These are phyloP conservation scores for Lasioglossum villosulum DNA, from an alignment of 2,888 invertebrate species.

Conservation along the genomic window DNA sequence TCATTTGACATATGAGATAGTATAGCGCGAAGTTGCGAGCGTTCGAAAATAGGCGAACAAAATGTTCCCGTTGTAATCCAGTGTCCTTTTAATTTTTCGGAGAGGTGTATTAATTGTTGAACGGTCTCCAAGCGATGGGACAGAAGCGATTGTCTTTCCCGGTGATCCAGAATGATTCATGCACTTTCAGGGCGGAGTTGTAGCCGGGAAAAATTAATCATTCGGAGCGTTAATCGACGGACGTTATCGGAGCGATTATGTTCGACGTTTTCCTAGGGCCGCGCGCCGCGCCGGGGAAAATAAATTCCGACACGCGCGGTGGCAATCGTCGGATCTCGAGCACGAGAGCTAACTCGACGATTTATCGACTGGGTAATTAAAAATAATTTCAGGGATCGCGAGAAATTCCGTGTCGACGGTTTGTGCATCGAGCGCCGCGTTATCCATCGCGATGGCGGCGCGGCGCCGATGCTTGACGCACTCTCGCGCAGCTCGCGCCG, in stretches of 20 bases:
- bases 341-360: slow-evolving; percentile 36
- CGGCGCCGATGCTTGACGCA: slow-evolving; percentile 45
- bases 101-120: not conserved
- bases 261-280: slow-evolving; percentile 15
- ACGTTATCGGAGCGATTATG: slow-evolving; percentile 32
- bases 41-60: not conserved
- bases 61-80: not conserved
- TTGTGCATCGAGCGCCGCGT: not conserved
- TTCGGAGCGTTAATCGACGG: slow-evolving; percentile 27
- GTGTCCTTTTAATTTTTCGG: not conserved
- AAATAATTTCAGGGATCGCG: slow-evolving; percentile 50
- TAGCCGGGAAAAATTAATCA: slow-evolving; percentile 31
- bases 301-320: slow-evolving; percentile 30
- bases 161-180: not conserved
- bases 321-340: slow-evolving; percentile 15
- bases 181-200: not conserved
- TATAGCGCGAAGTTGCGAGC: not conserved
- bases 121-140: not conserved
- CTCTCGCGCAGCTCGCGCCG: slow-evolving; percentile 25
- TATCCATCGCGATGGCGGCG: slow-evolving; percentile 5
- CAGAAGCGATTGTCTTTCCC: not conserved
- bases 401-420: not conserved
- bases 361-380: slow-evolving; percentile 58
- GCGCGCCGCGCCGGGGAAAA: not conserved
- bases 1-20: too few relatives aligned